These are phyloP conservation scores for Eupithecia dodoneata DNA, from an alignment of 2,888 invertebrate genomes.

Conservation along the genomic window DNA sequence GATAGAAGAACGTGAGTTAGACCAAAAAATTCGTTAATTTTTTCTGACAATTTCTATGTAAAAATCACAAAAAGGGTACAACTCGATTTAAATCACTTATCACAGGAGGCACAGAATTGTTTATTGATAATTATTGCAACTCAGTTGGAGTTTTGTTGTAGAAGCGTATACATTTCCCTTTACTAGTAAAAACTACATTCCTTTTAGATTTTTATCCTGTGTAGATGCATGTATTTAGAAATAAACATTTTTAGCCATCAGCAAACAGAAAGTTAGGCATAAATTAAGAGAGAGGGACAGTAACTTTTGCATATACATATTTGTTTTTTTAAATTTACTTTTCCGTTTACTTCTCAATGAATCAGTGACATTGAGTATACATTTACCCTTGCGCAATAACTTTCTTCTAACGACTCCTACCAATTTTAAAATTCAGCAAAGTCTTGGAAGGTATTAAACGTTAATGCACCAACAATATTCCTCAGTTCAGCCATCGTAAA, in stretches of 20 bases:
- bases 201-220: no score
- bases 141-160: no score
- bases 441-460: conserved; percentile 72
- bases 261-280: not conserved
- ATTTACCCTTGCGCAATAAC: not conserved
- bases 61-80: no score
- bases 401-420: conserved; percentile 29
- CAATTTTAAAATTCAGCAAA: conserved; percentile 77
- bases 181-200: no score
- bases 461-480: conserved; percentile 80
- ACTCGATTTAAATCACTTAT: no score
- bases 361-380: not conserved
- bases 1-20: no score
- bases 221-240: no score
- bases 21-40: no score
- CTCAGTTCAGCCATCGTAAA: conserved; percentile 70
- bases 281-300: not conserved
- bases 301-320: not conserved
- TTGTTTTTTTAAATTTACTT: not conserved
- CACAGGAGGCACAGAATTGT: no score
- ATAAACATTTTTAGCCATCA: not conserved
- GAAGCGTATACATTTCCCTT: no score
- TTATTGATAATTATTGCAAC: no score
- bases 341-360: not conserved
- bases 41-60: no score